Conservation (phyloP, 2,113 vertebrate species). For the Lasiurus borealis region DNA sequence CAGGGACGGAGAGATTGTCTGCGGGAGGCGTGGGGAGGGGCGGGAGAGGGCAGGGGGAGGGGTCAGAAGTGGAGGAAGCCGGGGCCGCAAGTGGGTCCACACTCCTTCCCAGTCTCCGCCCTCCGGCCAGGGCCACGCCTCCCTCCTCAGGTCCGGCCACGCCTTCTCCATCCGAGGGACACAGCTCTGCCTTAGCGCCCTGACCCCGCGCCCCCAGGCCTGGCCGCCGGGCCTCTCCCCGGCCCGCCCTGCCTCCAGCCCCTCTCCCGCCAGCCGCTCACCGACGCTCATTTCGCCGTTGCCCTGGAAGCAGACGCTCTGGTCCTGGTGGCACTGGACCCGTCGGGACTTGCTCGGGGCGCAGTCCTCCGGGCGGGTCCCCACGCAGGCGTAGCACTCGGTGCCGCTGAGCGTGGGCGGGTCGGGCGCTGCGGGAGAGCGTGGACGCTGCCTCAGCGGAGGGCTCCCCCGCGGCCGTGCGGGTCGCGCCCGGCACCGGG, state of each 20-base stretch:
- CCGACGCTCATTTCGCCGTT: conserved; percentile 61
- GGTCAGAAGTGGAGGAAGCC: not conserved
- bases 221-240: not conserved
- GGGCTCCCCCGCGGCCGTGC: not conserved
- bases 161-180: not conserved
- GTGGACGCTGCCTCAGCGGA: no score
- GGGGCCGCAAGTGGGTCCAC: not conserved
- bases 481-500: not conserved
- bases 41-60: not conserved
- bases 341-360: conserved; percentile 37
- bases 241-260: not conserved
- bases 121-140: no score
- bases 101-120: not conserved
- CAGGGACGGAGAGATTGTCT: conserved; percentile 75
- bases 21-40: not conserved
- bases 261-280: conserved; percentile 40
- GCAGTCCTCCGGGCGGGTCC: conserved; percentile 63
- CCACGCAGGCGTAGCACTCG: conserved; percentile 75
- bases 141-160: not conserved
- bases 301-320: conserved; percentile 73
- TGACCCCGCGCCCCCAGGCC: not conserved
- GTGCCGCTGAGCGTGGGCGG: conserved; percentile 70
- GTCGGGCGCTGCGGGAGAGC: conserved; percentile 48
- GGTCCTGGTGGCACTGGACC: conserved; percentile 66
- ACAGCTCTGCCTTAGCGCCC: not conserved